Conservation (phyloP, 2,888 invertebrate genomes). For the Agrotis clavis region DNA sequence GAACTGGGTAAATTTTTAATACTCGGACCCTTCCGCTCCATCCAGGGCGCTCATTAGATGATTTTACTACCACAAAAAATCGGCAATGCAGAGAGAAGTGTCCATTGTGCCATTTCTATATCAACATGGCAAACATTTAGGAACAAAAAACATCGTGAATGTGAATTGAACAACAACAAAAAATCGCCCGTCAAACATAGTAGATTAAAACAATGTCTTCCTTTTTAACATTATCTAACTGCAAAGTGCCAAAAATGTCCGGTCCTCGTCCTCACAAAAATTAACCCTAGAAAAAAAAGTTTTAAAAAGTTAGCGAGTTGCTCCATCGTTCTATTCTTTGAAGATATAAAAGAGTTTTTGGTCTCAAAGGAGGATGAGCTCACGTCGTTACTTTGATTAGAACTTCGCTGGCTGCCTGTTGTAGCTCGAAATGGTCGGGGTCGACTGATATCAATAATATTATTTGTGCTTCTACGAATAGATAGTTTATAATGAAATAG, state of each 20-base stretch:
- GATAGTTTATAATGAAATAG: background rate
- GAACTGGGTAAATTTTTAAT: too few species aligned
- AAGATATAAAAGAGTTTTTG: constrained; percentile 80
- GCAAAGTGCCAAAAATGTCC: constrained; percentile 17
- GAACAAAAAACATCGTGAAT: background rate
- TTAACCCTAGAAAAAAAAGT: constrained; percentile 64
- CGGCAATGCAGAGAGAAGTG: too few species aligned
- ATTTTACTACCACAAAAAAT: too few species aligned
- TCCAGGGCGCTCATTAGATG: too few species aligned
- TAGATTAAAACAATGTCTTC: background rate
- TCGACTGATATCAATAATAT: constrained; percentile 9
- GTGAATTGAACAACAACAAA: background rate
- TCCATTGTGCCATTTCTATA: too few species aligned
- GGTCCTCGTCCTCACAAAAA: constrained; percentile 16
- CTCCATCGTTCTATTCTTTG: constrained; percentile 69
- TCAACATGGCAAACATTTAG: background rate
- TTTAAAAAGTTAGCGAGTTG: constrained; percentile 73
- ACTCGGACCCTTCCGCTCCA: too few species aligned
- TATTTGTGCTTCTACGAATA: constrained; percentile 1
- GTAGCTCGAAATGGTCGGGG: constrained; percentile 30
- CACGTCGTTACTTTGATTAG: constrained; percentile 83
- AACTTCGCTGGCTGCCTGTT: constrained; percentile 71
- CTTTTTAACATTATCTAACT: background rate
- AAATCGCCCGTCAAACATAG: background rate
- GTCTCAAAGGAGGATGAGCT: constrained; percentile 81